Evolutionary conservation across 2,797 vertebrate genomes (phyloP).

Genomic region (Arctocebus calabarensis): DNA sequence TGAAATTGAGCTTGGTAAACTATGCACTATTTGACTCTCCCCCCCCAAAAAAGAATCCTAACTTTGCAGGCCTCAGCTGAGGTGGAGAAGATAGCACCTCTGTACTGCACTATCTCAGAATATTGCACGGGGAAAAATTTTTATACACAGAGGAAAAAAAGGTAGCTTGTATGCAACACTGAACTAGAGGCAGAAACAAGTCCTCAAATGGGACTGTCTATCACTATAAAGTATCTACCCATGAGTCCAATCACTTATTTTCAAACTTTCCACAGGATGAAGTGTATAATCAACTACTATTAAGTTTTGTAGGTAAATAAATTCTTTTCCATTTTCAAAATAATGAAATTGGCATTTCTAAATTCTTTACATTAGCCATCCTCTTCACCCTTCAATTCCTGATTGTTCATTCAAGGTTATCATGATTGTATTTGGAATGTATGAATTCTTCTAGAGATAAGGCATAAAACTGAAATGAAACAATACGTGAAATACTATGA

Average conservation of each 20-base stretch:
- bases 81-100: not conserved
- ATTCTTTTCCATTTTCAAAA: not conserved
- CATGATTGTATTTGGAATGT: not conserved
- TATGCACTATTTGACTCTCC: not conserved
- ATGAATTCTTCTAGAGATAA: not conserved
- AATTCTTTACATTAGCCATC: not conserved
- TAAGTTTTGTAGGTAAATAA: not conserved
- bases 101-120: not conserved
- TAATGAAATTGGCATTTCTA: not conserved
- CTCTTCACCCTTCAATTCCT: not conserved
- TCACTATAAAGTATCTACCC: not conserved
- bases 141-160: not conserved
- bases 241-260: not conserved
- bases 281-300: not conserved
- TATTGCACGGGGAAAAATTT: not conserved
- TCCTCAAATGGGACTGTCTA: not conserved
- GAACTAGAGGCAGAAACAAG: not conserved
- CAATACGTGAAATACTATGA: not conserved
- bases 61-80: not conserved
- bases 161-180: not conserved
- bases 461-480: not conserved
- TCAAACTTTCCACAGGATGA: not conserved
- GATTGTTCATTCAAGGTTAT: not conserved
- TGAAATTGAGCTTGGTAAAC: not conserved
- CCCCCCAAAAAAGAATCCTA: not conserved